phyloP scores from a whole-genome alignment of 2,797 vertebrate species.

The Xenops minutus region DNA sequence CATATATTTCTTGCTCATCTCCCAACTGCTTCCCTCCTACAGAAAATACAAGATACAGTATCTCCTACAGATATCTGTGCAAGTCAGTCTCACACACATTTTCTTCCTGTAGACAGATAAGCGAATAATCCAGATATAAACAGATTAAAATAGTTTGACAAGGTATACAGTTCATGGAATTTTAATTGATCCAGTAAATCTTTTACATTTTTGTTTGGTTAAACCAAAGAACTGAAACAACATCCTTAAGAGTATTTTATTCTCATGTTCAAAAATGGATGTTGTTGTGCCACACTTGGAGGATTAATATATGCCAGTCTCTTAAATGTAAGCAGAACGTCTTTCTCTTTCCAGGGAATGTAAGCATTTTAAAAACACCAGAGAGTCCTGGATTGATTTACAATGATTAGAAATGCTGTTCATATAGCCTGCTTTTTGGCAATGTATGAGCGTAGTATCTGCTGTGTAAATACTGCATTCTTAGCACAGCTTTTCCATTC shows the following conservation, averaged over 20 bases:
- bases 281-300: not conserved
- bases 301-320: not conserved
- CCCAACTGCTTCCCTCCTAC: slow-evolving; percentile 41
- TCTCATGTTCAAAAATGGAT: not conserved
- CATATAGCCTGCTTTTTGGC: not conserved
- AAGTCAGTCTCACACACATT: slow-evolving; percentile 16
- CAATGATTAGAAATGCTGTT: not conserved
- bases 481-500: not conserved
- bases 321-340: not conserved
- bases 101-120: slow-evolving; percentile 21
- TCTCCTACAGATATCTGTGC: slow-evolving; percentile 11
- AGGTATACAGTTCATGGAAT: not conserved
- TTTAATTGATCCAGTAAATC: slow-evolving; percentile 26
- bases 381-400: slow-evolving; percentile 1
- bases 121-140: not conserved
- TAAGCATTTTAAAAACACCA: not conserved
- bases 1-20: slow-evolving; percentile 45
- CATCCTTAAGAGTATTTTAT: not conserved
- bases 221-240: not conserved
- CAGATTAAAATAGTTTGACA: slow-evolving; percentile 18
- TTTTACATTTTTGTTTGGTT: not conserved
- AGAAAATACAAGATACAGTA: slow-evolving; percentile 14
- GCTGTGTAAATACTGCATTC: not conserved
- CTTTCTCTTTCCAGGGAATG: not conserved
- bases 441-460: not conserved